phyloP scores from a whole-genome alignment of 2,113 vertebrate species.

The Lutjanus erythropterus region DNA sequence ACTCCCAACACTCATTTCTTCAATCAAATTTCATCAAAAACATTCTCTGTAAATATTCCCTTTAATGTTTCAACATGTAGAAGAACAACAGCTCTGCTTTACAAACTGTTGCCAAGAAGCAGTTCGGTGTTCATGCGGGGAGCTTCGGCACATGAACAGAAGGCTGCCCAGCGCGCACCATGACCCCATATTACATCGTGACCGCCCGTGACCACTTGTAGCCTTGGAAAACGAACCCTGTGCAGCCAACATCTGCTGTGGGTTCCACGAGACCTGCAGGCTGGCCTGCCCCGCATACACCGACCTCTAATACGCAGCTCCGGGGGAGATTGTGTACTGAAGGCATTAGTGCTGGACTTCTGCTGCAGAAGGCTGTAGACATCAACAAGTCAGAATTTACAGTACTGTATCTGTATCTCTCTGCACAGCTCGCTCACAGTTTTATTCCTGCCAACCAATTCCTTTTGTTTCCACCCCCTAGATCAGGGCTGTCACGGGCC shows the following conservation, averaged over 20 bases:
- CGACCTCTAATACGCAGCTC: constrained; percentile 8
- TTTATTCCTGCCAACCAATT: neutral
- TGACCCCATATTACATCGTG: constrained; percentile 30
- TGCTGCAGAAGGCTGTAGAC: neutral
- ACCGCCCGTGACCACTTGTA: constrained; percentile 40
- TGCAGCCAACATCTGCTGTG: constrained; percentile 48
- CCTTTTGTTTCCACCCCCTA: neutral
- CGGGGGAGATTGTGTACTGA: neutral
- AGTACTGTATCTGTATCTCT: neutral
- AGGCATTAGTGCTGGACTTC: neutral
- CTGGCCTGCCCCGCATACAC: neutral
- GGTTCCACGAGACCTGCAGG: constrained; percentile 8
- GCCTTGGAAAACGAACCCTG: constrained; percentile 53
- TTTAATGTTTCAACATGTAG: neutral
- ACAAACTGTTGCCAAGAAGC: constrained; percentile 23
- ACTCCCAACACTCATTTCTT: too few relatives aligned
- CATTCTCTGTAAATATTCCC: neutral
- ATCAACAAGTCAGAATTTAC: neutral
- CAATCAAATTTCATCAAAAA: neutral
- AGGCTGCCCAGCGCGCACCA: constrained; percentile 15
- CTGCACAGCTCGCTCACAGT: neutral
- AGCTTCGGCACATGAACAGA: constrained; percentile 52
- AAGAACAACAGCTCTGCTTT: constrained; percentile 1
- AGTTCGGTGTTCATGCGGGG: neutral
- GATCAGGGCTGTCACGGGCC: too few relatives aligned